Evolutionary conservation across 2,888 invertebrate genomes (phyloP), one percentile per base, ranked within the genome.

Genomic region (Cistogaster globosa): DNA sequence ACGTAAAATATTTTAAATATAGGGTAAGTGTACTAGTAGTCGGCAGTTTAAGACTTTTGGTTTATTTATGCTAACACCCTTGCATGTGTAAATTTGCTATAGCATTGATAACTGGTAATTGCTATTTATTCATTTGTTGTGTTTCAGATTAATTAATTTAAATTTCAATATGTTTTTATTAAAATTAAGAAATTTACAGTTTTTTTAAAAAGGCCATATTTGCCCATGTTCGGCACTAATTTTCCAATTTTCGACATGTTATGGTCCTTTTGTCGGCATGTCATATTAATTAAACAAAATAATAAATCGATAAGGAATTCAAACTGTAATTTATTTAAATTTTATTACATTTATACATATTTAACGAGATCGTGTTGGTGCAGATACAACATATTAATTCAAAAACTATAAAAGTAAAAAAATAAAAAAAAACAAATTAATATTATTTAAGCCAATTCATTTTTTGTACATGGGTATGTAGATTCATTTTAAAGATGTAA

Each of bases 231-330:
- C 62, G 38, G 63, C 63, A 45, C 63, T 5, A n/a, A 16, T 63
- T 45, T 45, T 22, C 22, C 63, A 45, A 5, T 63, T 36, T 9
- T 63, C 22, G 63, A n/a, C 60, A 60, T 36, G 14, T 65, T 26
- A 26, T 65, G n/a, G 5, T 65, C 65, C 48, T 26, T 45, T 65
- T 65, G 65, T 65, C 36, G 60, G 60, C 60, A 36, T 32, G n/a
- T 16, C 16, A 58, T 58, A 16, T 58, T 58, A 12, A 8, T 7
- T n/a, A 6, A 32, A 58, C 9, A 58, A 58, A 32, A n/a, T 14
- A 32, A 58, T 12, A 57, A 57, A 32, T 8, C 2, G 18, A 51
- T 1, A 26, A 26, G 26, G 26, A 4, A 26, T 26, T 26, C 4
- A 26, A 26, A 26, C 26, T 26, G 4, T 2, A 26, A 26, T 26